Base-by-base conservation (phyloP, 2,888 invertebrate genomes). In the Dryobota labecula region DNA sequence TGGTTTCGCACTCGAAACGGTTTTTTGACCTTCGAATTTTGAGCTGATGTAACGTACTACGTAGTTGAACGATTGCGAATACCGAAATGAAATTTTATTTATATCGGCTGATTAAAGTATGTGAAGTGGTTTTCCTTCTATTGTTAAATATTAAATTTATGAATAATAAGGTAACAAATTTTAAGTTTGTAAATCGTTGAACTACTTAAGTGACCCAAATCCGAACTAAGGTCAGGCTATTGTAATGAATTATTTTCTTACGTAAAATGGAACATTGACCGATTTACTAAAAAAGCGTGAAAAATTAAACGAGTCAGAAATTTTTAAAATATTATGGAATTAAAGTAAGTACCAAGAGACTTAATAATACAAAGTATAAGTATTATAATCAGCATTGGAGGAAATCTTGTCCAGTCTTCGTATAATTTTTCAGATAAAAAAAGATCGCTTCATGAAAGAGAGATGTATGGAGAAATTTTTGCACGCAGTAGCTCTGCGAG, bases 41-140 rank as follows among this genome's bases (percentile, higher is more conserved):
- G 20, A 30, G 78, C 41, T 82, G 79, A 71, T 62, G 71, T 61
- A 81, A 77, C 41, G 49, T 47, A 36, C 20, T 53, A 77, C 41
- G 49, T 47, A 36, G 24, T 53, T 67, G 24, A 53, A 63, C 20
- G 9, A 63, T 81, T 76, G 62, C 61, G 18, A 58, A 45, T 49
- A 27, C 0, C 7, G n/a, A 18, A 27, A 15, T 24, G 2, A n/a
- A n/a, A 45, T 36, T 51, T 15, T 15, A 38, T 53, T 30, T 9
- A 36, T 53, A 24, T 53, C 20, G 11, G 18, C 33, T 27, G 13
- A 41, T 47, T 33, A 47, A 47, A 78, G 7, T 24, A 41, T 60
- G 5, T n/a, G 11, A 2, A 74, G 27, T 41, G 6, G 15, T 13
- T 64, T 41, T 75, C 49, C 51, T 33, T 18, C 1, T 64, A 27